A percentile compares a stretch with the other conserved stretches of the same genome.
phyloP scores from a whole-genome alignment of 2,888 invertebrate genomes.

The Lithophane semibrunnea region DNA sequence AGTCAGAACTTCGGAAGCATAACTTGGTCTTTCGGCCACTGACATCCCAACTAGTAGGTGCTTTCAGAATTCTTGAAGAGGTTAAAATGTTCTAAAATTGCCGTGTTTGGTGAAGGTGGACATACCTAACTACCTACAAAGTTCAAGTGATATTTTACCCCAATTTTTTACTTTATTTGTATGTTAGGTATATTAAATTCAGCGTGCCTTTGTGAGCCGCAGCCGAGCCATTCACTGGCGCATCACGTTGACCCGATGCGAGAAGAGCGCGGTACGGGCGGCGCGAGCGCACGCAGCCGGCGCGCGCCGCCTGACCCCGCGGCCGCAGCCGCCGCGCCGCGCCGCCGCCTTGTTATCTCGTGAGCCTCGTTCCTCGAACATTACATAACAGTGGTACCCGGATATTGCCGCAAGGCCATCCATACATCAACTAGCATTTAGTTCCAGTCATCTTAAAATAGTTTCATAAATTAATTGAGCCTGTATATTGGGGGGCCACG shows the following conservation, averaged over 20 bases:
- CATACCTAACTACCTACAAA: too few species aligned
- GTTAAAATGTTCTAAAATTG: not conserved
- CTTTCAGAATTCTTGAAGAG: not conserved
- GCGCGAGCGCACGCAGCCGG: conserved; percentile 21
- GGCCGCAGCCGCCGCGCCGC: conserved; percentile 24
- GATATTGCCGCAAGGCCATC: conserved; percentile 84
- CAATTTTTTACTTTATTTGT: not conserved
- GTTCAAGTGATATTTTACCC: not conserved
- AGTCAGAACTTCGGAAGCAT: not conserved
- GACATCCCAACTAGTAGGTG: not conserved
- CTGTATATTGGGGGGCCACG: too few species aligned
- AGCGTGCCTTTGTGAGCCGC: not conserved
- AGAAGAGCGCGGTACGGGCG: conserved; percentile 18
- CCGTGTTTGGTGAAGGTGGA: not conserved
- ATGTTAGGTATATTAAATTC: not conserved
- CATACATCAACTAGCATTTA: conserved; percentile 72
- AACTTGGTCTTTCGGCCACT: not conserved
- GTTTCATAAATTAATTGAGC: conserved; percentile 31
- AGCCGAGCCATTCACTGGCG: conserved; percentile 27
- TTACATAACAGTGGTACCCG: conserved; percentile 86
- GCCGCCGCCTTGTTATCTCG: conserved; percentile 32
- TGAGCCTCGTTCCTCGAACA: conserved; percentile 72
- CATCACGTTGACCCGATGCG: conserved; percentile 40
- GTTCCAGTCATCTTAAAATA: conserved; percentile 68
- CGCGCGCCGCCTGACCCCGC: conserved; percentile 55